Conservation (phyloP, 2,797 vertebrate species). For the Esox masquinongy region DNA sequence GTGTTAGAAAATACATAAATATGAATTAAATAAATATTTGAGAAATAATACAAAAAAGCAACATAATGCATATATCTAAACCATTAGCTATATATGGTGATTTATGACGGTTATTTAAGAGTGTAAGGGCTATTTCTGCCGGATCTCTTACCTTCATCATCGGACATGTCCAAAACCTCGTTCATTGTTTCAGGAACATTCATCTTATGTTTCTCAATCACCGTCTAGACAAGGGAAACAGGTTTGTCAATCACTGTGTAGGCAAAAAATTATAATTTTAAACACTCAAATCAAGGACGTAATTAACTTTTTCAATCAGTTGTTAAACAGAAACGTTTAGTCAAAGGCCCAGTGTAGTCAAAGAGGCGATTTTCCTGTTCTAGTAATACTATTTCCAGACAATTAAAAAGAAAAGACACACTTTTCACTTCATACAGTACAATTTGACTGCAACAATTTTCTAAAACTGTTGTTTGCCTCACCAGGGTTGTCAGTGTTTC, state of each 20-base stretch:
- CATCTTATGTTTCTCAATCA: constrained; percentile 98
- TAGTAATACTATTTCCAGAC: too few species aligned
- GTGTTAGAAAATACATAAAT: constrained; percentile 63
- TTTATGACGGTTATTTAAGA: neutral
- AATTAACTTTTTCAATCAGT: neutral
- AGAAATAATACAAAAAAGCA: constrained; percentile 4
- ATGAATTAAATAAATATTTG: constrained; percentile 26
- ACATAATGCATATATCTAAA: constrained; percentile 8
- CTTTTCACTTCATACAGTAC: too few species aligned
- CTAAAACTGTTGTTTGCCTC: constrained; percentile 48
- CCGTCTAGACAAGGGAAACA: constrained; percentile 73
- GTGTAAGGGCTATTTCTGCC: neutral
- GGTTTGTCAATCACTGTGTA: too few species aligned
- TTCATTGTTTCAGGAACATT: constrained; percentile 99
- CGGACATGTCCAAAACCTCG: constrained; percentile 97
- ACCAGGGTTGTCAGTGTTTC: constrained; percentile 91
- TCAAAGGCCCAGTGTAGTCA: too few species aligned
- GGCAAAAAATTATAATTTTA: neutral
- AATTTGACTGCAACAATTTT: neutral
- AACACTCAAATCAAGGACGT: neutral
- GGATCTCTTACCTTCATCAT: constrained; percentile 89
- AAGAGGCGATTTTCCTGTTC: too few species aligned
- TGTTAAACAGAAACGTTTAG: neutral
- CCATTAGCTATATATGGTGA: neutral
- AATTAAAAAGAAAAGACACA: too few species aligned